A percentile compares a stretch with the other conserved stretches of the same genome.
Conservation (phyloP, 2,888 invertebrate species). For the Argyresthia albistria region DNA sequence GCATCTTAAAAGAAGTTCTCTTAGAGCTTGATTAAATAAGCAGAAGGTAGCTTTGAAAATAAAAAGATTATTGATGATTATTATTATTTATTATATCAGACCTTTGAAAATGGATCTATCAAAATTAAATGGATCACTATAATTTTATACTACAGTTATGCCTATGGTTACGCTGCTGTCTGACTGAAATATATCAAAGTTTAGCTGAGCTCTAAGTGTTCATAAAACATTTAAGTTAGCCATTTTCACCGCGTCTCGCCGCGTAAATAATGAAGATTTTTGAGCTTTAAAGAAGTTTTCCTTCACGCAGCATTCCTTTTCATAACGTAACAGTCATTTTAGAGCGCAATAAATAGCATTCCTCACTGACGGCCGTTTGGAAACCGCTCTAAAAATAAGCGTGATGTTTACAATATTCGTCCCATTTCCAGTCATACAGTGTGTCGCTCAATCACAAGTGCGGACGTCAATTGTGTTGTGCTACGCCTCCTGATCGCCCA, state of each 20-base stretch:
- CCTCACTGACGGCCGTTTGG: slow-evolving; percentile 19
- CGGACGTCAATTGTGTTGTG: slow-evolving; percentile 1
- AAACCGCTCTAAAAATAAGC: slow-evolving; percentile 31
- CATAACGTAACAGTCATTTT: background rate
- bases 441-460: slow-evolving; percentile 21
- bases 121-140: no score
- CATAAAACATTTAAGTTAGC: background rate
- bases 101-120: no score
- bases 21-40: background rate
- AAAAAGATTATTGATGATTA: no score
- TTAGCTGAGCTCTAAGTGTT: background rate
- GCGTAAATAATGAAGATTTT: background rate
- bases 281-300: no score
- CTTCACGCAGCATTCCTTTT: no score
- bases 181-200: no score
- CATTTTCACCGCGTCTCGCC: background rate
- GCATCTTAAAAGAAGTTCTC: background rate
- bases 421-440: slow-evolving; percentile 20
- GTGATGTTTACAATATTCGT: slow-evolving; percentile 31
- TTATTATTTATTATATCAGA: no score
- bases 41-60: no score
- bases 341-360: slow-evolving; percentile 16
- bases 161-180: no score
- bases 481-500: background rate
- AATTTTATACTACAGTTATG: no score